Evolutionary conservation across 1,140 invertebrate species (phyloP).

Genomic region (Brachionus rotundiformis): DNA sequence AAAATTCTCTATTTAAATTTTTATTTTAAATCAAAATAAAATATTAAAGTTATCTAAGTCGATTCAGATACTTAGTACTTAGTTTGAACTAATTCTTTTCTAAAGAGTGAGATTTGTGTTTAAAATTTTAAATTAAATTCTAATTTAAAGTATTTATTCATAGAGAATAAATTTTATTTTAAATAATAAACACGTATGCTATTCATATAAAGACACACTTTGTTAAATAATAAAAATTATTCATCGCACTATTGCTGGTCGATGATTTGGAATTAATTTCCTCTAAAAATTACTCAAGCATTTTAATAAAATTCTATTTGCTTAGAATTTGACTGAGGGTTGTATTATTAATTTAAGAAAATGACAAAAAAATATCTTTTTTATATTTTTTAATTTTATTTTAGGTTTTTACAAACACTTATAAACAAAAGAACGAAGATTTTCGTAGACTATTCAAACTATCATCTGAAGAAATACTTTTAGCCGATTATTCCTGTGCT

Average conservation of each 20-base stretch:
- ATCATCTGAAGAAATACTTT: slow-evolving; percentile 82
- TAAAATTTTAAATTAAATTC: background rate
- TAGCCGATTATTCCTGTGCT: slow-evolving; percentile 76
- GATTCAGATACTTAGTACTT: background rate
- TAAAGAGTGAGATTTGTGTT: background rate
- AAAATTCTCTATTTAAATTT: background rate
- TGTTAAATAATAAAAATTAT: background rate
- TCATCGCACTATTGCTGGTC: background rate
- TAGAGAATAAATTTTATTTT: background rate
- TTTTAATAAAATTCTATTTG: too few species aligned
- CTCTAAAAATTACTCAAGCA: background rate
- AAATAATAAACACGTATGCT: background rate
- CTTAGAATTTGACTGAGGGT: too few species aligned
- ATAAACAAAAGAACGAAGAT: slow-evolving; percentile 73
- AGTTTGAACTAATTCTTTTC: background rate
- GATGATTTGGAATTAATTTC: background rate
- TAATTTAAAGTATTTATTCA: background rate
- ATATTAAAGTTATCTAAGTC: too few species aligned
- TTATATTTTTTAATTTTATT: background rate
- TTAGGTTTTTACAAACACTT: slow-evolving; percentile 41
- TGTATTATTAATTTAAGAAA: too few species aligned
- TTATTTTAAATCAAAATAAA: background rate
- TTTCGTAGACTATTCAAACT: slow-evolving; percentile 89
- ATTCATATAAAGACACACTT: background rate
- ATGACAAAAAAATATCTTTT: background rate